phyloP scores from a whole-genome alignment of 2,113 vertebrate genomes.

The Misgurnus mizolepis region DNA sequence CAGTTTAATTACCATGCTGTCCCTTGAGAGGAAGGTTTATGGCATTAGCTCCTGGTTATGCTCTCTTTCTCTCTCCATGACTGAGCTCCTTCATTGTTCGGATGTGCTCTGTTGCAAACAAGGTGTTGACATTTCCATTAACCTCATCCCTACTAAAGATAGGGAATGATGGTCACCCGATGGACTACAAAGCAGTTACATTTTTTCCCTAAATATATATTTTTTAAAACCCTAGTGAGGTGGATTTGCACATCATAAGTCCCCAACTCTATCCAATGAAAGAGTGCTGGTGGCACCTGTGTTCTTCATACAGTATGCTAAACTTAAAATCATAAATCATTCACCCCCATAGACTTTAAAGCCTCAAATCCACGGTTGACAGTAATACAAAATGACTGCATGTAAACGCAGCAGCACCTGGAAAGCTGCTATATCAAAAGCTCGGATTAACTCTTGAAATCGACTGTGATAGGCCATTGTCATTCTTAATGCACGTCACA shows the following conservation, averaged over 20 bases:
- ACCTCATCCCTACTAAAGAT: slow-evolving; percentile 84
- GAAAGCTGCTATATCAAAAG: slow-evolving; percentile 3
- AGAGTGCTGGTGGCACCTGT: slow-evolving; percentile 8
- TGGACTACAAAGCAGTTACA: too few relatives aligned
- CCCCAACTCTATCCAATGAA: background rate
- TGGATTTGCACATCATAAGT: background rate
- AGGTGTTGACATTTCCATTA: slow-evolving; percentile 87
- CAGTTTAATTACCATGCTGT: slow-evolving; percentile 88
- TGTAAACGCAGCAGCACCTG: background rate
- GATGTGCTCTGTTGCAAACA: slow-evolving; percentile 60
- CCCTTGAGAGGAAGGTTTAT: slow-evolving; percentile 83
- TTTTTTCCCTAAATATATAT: too few relatives aligned
- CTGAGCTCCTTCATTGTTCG: slow-evolving; percentile 47
- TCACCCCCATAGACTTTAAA: background rate
- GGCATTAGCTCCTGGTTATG: slow-evolving; percentile 76
- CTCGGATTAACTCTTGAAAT: slow-evolving; percentile 31
- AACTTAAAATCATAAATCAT: slow-evolving; percentile 8
- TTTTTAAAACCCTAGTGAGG: background rate
- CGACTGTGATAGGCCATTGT: slow-evolving; percentile 31
- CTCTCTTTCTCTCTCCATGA: slow-evolving; percentile 61
- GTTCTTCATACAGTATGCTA: background rate
- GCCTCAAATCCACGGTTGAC: background rate
- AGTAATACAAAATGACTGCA: slow-evolving; percentile 5
- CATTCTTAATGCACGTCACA: slow-evolving; percentile 46
- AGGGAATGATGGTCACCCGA: slow-evolving; percentile 18